Conservation (phyloP, 2,113 vertebrate species). For the Callopanchax toddi region DNA sequence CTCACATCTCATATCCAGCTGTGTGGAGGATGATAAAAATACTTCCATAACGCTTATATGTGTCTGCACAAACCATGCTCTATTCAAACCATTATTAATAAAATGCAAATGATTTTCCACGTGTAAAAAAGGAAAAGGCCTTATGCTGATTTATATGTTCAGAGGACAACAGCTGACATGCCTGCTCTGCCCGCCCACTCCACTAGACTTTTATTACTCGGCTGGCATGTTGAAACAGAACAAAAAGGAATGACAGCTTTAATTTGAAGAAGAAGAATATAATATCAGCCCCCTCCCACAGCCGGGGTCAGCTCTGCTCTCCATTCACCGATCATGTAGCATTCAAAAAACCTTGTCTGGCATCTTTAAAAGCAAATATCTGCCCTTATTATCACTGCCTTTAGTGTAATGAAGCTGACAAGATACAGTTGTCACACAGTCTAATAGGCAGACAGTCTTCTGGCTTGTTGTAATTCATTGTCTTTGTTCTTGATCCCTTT, state of each 20-base stretch:
- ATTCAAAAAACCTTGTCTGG: constrained; percentile 48
- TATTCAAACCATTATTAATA: not conserved
- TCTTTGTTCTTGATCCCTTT: constrained; percentile 54
- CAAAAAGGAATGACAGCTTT: constrained; percentile 63
- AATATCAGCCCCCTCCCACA: constrained; percentile 24
- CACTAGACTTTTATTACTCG: constrained; percentile 45
- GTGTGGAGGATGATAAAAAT: constrained; percentile 18
- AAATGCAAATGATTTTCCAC: constrained; percentile 14
- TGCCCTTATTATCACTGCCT: constrained; percentile 57
- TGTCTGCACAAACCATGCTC: not conserved
- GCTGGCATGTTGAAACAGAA: constrained; percentile 23
- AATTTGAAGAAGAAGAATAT: constrained; percentile 55
- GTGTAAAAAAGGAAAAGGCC: not conserved
- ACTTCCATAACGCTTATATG: not conserved
- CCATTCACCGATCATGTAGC: constrained; percentile 54
- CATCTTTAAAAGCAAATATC: constrained; percentile 59
- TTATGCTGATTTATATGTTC: constrained; percentile 13
- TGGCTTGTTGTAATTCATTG: constrained; percentile 61
- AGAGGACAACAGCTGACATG: constrained; percentile 60
- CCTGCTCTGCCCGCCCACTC: constrained; percentile 39
- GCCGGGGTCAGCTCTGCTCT: constrained; percentile 16
- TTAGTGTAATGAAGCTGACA: constrained; percentile 67
- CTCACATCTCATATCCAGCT: constrained; percentile 58
- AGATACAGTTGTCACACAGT: constrained; percentile 65
- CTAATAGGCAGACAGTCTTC: constrained; percentile 67